phyloP scores from a whole-genome alignment of 2,113 vertebrate genomes.

The Panthera leo region DNA sequence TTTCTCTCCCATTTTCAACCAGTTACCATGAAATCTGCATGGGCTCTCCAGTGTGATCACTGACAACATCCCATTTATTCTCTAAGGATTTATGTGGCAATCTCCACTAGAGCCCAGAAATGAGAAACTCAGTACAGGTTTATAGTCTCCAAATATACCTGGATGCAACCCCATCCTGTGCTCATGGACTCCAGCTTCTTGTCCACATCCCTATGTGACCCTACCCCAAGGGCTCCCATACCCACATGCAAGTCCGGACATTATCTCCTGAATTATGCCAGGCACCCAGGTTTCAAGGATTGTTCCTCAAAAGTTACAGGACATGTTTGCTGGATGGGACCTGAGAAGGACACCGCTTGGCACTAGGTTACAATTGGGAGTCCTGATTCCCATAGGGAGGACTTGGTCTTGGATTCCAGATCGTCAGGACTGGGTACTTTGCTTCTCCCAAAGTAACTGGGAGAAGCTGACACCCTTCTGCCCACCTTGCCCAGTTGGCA shows the following conservation, averaged over 20 bases:
- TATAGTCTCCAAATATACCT: neutral
- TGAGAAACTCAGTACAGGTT: neutral
- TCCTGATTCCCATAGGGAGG: rapidly evolving
- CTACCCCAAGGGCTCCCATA: too few relatives aligned
- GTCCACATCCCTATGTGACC: too few relatives aligned
- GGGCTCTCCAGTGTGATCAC: too few relatives aligned
- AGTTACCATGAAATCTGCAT: neutral
- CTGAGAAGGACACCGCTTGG: neutral
- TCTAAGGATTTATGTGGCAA: neutral
- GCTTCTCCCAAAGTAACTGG: neutral
- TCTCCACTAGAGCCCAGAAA: neutral
- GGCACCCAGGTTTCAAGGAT: too few relatives aligned
- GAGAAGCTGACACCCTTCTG: neutral
- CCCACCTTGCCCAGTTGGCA: too few relatives aligned
- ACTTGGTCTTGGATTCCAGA: neutral
- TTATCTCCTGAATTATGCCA: neutral
- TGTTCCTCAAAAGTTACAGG: neutral
- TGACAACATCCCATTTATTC: neutral
- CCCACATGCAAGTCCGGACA: neutral
- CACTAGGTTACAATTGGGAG: neutral
- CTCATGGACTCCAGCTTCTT: neutral
- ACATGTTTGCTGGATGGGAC: neutral
- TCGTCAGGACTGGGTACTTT: too few relatives aligned
- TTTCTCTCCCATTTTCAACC: neutral
- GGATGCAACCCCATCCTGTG: neutral